Percentiles rank a stretch among this genome's conserved stretches.
These are phyloP conservation scores for Corythucha ciliata DNA, from an alignment of 2,888 invertebrate species.

Conservation along the genomic window DNA sequence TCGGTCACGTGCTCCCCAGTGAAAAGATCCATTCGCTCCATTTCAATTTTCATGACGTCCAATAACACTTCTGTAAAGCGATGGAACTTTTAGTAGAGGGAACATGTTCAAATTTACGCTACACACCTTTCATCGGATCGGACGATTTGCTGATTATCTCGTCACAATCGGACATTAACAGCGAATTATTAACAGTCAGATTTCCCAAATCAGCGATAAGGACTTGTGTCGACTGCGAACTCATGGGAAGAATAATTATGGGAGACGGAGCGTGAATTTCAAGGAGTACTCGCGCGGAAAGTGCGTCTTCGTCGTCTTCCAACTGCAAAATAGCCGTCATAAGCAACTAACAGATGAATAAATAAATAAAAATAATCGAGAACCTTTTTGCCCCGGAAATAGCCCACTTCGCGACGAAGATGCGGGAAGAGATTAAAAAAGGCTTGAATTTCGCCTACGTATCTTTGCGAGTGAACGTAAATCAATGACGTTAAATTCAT, in stretches of 20 bases:
- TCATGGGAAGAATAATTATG: constrained; percentile 76
- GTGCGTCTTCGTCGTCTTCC: constrained; percentile 31
- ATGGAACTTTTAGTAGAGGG: neutral
- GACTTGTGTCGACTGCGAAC: constrained; percentile 64
- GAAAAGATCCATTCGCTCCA: constrained; percentile 69
- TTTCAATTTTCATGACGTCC: constrained; percentile 62
- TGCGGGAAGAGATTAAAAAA: constrained; percentile 79
- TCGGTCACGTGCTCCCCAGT: constrained; percentile 48
- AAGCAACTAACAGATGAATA: constrained; percentile 10
- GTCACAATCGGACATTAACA: constrained; percentile 52
- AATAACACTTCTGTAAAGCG: constrained; percentile 40
- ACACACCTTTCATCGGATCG: constrained; percentile 29
- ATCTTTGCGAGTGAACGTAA: constrained; percentile 89
- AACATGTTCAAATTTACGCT: neutral
- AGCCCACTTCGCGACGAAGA: constrained; percentile 41
- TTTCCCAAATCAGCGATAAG: constrained; percentile 73
- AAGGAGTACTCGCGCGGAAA: constrained; percentile 47
- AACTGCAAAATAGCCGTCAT: constrained; percentile 17
- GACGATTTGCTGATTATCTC: constrained; percentile 46
- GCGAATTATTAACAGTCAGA: constrained; percentile 66
- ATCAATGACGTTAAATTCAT: constrained; percentile 83
- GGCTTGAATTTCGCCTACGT: constrained; percentile 77
- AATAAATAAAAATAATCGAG: neutral
- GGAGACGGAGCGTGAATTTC: constrained; percentile 65
- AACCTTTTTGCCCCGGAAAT: constrained; percentile 27